Evolutionary conservation across 1,140 invertebrate species (phyloP).

Genomic region (Aphis craccivora): DNA sequence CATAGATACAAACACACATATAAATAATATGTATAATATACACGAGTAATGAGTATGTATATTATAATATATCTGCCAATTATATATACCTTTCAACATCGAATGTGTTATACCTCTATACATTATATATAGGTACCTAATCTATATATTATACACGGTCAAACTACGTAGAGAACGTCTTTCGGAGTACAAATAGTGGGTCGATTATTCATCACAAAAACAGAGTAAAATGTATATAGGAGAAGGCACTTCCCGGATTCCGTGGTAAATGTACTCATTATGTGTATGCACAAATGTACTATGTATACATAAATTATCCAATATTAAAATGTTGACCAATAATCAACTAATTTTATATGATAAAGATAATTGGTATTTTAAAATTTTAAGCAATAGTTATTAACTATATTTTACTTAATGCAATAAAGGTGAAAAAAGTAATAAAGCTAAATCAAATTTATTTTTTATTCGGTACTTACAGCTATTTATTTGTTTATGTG

Average conservation of each 20-base stretch:
- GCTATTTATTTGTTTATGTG: no score
- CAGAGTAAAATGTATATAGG: neutral
- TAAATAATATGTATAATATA: no score
- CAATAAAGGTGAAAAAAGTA: neutral
- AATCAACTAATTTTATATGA: no score
- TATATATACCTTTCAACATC: neutral
- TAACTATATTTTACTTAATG: neutral
- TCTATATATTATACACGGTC: neutral
- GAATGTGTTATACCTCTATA: neutral
- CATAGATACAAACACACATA: neutral
- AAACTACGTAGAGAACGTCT: neutral
- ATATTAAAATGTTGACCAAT: no score
- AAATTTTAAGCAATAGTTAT: no score
- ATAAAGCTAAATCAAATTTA: no score
- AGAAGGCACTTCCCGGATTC: neutral
- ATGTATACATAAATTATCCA: neutral
- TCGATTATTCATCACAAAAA: neutral
- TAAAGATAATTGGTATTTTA: no score
- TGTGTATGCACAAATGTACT: neutral
- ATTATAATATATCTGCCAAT: neutral
- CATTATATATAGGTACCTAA: no score
- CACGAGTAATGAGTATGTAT: no score
- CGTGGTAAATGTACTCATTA: neutral
- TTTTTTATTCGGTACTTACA: no score
- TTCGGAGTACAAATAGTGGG: neutral